Conservation (phyloP, 2,797 vertebrate species). For the Falco berigora region DNA sequence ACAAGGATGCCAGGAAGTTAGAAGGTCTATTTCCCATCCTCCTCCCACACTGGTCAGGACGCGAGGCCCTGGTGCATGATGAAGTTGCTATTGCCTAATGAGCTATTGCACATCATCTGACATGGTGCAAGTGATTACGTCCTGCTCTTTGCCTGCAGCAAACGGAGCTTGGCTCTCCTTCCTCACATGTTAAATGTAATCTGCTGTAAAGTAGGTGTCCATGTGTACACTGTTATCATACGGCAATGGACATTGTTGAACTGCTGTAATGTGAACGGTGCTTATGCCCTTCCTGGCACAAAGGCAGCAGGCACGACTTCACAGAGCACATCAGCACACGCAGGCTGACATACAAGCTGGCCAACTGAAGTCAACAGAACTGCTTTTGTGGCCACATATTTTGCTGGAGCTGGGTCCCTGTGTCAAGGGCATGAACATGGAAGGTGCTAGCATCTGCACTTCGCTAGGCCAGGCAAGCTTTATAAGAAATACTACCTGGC, state of each 20-base stretch:
- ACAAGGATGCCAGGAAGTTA: not conserved
- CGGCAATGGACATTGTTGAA: not conserved
- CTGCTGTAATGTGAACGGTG: not conserved
- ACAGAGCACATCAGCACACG: not conserved
- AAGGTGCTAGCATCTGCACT: not conserved
- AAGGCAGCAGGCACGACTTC: not conserved
- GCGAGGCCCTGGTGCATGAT: not conserved
- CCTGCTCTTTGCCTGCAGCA: constrained; percentile 8
- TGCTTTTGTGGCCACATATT: not conserved
- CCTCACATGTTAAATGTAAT: not conserved
- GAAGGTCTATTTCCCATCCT: not conserved
- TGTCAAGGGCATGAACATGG: not conserved
- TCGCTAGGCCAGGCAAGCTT: not conserved
- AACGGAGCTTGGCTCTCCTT: not conserved
- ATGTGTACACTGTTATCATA: not conserved
- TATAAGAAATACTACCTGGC: not conserved
- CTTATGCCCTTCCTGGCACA: not conserved
- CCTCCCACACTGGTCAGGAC: not conserved
- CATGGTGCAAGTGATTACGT: not conserved
- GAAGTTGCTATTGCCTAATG: constrained; percentile 3
- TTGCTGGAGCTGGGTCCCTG: not conserved
- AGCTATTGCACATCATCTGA: not conserved
- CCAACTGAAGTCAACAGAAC: not conserved
- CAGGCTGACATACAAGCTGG: not conserved
- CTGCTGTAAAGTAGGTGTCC: not conserved